Evolutionary conservation across 2,888 invertebrate species (phyloP), one percentile per base, ranked within the genome.

Genomic region (Rhamphomyia laevipes): DNA sequence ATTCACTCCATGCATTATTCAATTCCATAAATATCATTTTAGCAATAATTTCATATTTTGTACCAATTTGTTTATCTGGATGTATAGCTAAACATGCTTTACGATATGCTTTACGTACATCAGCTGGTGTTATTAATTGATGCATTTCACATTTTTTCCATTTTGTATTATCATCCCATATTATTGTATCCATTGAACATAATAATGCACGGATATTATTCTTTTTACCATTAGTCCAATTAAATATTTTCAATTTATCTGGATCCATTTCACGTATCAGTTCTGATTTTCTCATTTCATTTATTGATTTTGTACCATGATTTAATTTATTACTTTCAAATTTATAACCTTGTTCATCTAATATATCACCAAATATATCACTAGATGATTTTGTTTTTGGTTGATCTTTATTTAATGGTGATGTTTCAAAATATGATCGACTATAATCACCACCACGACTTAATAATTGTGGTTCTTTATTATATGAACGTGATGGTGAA

Each of bases 21-120:
- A 99, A 75, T 73, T 99, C 97, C 83, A 97, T 94, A 73, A 99
- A 99, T 63, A 99, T 91, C 68, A 95, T 74, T 73, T 91, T 94
- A 10, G 99, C 96, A 59, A 96, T 76, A 59, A 86, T 83, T 71
- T 97, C 94, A 66, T 97, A 87, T 23, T 85, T 82, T 4, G 90
- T 90, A 31, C 93, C 95, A 63, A 84, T 81, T 81, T 94, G 88
- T 95, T 99, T 99, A 68, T 99, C 99, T 0, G 99, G 99, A 74
- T 99, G 99, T 38, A 97, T 94, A 46, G 93, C 91, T 40, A 99
- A 77, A 58, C 97, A 96, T 9, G 99, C 99, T 68, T 84, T 90
- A 47, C 95, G 77, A 67, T 97, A 99, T 58, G 86, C 82, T 63
- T 94, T 93, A 71, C 97, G 99, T 48, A 99, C 96, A 72, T 99